Evolutionary conservation across 1,140 invertebrate species (phyloP), one percentile per base, ranked within the genome.

Genomic region (Oedothorax gibbosus): DNA sequence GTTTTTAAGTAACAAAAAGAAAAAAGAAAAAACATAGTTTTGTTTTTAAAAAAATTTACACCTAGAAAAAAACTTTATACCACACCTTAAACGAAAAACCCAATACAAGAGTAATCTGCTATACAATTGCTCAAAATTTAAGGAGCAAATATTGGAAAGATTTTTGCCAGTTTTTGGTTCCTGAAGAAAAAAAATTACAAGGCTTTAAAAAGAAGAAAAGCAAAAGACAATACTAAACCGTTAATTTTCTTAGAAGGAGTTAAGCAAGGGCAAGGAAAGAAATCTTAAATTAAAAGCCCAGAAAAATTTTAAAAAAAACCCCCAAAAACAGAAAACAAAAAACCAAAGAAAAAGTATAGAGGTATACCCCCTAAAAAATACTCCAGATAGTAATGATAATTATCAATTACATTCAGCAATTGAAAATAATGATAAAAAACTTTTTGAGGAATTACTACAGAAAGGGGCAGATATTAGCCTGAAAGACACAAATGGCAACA

Each of bases 331-430:
- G n/a, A n/a, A n/a, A n/a, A n/a, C n/a, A n/a, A n/a, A n/a, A n/a
- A n/a, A n/a, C n/a, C n/a, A n/a, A n/a, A n/a, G n/a, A n/a, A n/a
- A n/a, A n/a, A n/a, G n/a, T n/a, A n/a, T n/a, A n/a, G n/a, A n/a
- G n/a, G n/a, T n/a, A n/a, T n/a, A n/a, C n/a, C n/a, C n/a, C n/a
- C n/a, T 18, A 14, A 62, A 15, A 62, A 62, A 62, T 62, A 62
- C 11, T 62, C 57, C 57, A 62, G 57, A 62, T 62, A 62, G 57
- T 62, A 62, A 62, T 62, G 57, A 62, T 12, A 60, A 62, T 62
- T 62, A 62, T 62, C 57, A 0, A 62, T 62, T 62, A 62, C 57
- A 62, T 62, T 9, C 7, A 62, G 11, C 6, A 12, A 62, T 62
- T 7, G 18, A 62, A 62, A 62, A 62, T 62, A 62, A 4, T 62